Percentiles rank a stretch among this genome's conserved stretches.
Conservation (phyloP, 2,888 invertebrate species). For the Acrobasis suavella region DNA sequence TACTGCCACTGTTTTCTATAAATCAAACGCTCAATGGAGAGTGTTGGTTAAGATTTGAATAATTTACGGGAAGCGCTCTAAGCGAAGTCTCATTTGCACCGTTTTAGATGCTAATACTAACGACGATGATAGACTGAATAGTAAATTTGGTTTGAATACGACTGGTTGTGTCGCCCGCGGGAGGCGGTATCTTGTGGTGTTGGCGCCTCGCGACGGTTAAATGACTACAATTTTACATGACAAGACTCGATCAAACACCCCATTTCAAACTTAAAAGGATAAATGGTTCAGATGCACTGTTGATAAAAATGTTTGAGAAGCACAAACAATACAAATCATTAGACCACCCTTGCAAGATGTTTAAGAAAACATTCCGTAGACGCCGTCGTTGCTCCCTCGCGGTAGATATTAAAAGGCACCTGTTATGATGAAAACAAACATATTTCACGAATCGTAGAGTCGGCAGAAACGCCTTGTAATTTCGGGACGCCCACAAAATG, state of each 20-base stretch:
- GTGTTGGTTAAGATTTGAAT: constrained; percentile 38
- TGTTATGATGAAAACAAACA: constrained; percentile 75
- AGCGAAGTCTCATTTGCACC: constrained; percentile 35
- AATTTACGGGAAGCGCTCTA: constrained; percentile 34
- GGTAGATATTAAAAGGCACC: constrained; percentile 62
- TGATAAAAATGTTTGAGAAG: constrained; percentile 30
- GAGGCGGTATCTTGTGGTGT: constrained; percentile 32
- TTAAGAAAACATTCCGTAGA: constrained; percentile 65
- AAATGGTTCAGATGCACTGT: neutral
- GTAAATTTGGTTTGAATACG: constrained; percentile 52
- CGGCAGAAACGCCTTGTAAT: constrained; percentile 78
- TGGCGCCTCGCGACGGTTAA: constrained; percentile 42
- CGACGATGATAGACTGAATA: constrained; percentile 52
- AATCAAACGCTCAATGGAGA: constrained; percentile 31
- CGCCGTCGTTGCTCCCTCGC: constrained; percentile 52
- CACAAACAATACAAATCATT: constrained; percentile 46
- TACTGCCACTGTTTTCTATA: constrained; percentile 34
- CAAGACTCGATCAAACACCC: constrained; percentile 54
- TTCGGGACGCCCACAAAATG: constrained; percentile 73
- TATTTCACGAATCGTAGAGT: constrained; percentile 69
- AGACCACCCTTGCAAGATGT: constrained; percentile 72
- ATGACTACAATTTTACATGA: constrained; percentile 54
- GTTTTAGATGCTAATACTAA: constrained; percentile 56
- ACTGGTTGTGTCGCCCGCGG: constrained; percentile 35
- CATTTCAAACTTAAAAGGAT: constrained; percentile 29